These are phyloP conservation scores for Sarcoramphus papa DNA, from an alignment of 2,797 vertebrate species.

Conservation along the genomic window DNA sequence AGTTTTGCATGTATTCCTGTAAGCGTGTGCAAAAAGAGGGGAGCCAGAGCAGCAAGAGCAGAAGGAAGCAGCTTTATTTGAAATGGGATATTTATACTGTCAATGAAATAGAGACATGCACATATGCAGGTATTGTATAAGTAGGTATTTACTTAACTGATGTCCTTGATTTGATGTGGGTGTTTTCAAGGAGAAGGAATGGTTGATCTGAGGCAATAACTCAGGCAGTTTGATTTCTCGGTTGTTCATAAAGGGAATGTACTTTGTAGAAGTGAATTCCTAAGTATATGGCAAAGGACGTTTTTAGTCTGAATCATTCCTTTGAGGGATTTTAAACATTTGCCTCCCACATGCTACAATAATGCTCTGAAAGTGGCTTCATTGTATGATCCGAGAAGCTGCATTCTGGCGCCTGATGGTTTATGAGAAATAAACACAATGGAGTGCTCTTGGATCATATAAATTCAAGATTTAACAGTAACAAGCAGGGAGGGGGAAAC, in stretches of 20 bases:
- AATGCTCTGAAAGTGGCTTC: constrained; percentile 26
- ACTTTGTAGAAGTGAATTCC: constrained; percentile 34
- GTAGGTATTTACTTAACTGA: background rate
- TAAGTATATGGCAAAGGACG: constrained; percentile 24
- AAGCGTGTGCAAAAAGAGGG: background rate
- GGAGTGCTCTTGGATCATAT: background rate
- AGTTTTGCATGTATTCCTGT: background rate
- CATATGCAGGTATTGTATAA: background rate
- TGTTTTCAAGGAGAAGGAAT: background rate
- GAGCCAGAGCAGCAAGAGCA: background rate
- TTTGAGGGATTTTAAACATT: constrained; percentile 56
- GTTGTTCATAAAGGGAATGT: constrained; percentile 29
- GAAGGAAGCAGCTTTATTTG: background rate
- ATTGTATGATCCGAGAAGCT: background rate
- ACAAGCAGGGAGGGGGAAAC: background rate
- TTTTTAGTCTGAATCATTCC: constrained; percentile 50
- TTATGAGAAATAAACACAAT: constrained; percentile 41
- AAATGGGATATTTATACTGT: background rate
- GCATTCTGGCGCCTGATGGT: constrained; percentile 26
- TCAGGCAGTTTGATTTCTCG: constrained; percentile 5
- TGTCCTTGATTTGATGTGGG: background rate
- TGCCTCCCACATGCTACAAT: constrained; percentile 45
- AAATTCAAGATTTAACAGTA: background rate
- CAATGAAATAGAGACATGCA: background rate
- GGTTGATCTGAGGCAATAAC: background rate